Evolutionary conservation across 2,113 vertebrate species (phyloP).

Genomic region (Catagonus wagneri): DNA sequence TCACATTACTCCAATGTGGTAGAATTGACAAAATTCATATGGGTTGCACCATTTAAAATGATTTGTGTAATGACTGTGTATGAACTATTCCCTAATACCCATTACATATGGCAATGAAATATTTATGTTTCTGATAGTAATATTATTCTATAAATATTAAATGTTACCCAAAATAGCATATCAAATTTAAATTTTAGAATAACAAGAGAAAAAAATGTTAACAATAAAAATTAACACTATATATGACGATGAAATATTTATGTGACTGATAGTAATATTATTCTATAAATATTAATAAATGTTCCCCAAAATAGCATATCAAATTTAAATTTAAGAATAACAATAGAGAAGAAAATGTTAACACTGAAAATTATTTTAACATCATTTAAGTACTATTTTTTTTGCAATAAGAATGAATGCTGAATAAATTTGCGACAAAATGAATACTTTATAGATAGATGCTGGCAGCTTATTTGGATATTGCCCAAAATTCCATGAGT

Average conservation of each 20-base stretch:
- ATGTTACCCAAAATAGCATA: not conserved
- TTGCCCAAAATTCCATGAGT: not conserved
- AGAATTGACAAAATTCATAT: not conserved
- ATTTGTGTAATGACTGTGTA: not conserved
- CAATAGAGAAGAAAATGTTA: not conserved
- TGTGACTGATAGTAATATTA: not conserved
- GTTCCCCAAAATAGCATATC: not conserved
- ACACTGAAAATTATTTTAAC: not conserved
- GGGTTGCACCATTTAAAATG: not conserved
- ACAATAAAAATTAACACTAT: not conserved
- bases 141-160: not conserved
- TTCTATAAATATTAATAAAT: conserved; percentile 5
- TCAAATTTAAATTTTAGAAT: not conserved
- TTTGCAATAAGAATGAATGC: not conserved
- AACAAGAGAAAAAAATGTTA: not conserved
- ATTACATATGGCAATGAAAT: not conserved
- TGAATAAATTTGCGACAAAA: not conserved
- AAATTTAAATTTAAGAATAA: not conserved
- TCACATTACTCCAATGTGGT: not conserved
- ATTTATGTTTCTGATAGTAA: not conserved
- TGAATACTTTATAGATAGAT: not conserved
- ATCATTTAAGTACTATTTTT: not conserved
- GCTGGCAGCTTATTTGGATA: not conserved
- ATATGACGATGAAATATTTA: not conserved
- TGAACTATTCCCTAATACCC: not conserved